phyloP scores from a whole-genome alignment of 2,113 vertebrate species.

The Illadopsis cleaveri region DNA sequence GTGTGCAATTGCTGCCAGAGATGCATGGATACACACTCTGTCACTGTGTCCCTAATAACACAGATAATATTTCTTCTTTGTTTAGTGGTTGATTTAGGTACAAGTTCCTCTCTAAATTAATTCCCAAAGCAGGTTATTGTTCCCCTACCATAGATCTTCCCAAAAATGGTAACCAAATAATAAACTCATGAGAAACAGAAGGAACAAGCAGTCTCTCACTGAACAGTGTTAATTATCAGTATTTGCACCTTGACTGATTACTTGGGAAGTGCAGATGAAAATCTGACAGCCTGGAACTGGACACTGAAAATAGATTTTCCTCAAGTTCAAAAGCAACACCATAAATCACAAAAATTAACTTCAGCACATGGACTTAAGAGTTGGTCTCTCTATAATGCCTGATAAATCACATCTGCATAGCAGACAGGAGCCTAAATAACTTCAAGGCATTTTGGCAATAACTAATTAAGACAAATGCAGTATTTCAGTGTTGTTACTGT shows the following conservation, averaged over 20 bases:
- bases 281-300: conserved; percentile 26
- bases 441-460: background rate
- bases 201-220: background rate
- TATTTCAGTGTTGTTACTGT: background rate
- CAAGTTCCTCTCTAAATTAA: conserved; percentile 55
- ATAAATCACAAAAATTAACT: conserved; percentile 64
- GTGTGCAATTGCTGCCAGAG: background rate
- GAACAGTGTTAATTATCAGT: conserved; percentile 43
- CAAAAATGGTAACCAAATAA: conserved; percentile 25
- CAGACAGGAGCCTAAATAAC: background rate
- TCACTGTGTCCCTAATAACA: background rate
- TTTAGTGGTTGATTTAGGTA: background rate
- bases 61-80: background rate
- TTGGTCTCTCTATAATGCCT: background rate
- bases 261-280: conserved; percentile 51
- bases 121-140: conserved; percentile 41
- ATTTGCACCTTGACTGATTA: conserved; percentile 61
- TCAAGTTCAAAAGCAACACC: conserved; percentile 56
- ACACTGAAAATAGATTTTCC: conserved; percentile 60
- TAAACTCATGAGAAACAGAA: background rate
- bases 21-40: background rate
- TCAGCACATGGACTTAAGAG: background rate
- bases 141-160: conserved; percentile 12
- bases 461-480: conserved; percentile 5
- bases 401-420: background rate